These are phyloP conservation scores for Stictonetta naevosa DNA, from an alignment of 2,113 vertebrate species.

Conservation along the genomic window DNA sequence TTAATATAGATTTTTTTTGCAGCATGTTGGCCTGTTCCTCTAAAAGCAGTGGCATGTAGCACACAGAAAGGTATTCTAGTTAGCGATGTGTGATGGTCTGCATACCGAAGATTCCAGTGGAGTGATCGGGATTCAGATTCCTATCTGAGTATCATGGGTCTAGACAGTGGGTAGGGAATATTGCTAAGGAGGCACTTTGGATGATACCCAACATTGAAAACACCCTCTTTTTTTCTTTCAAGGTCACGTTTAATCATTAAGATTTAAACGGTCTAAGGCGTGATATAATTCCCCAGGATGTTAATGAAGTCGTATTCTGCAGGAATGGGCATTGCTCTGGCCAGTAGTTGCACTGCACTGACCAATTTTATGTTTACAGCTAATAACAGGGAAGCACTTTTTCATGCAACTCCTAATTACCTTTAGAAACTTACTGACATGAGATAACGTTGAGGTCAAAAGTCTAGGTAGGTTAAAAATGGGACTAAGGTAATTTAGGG, in stretches of 20 bases:
- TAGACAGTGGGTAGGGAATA: constrained; percentile 27
- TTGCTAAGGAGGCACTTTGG: neutral
- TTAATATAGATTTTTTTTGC: neutral
- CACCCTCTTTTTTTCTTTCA: neutral
- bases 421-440: neutral
- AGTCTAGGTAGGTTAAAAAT: neutral
- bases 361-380: neutral
- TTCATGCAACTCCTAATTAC: neutral
- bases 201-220: neutral
- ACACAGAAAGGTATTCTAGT: neutral
- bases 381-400: neutral
- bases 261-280: neutral
- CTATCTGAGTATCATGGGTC: neutral
- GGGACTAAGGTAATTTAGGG: neutral
- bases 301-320: neutral
- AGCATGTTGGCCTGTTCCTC: neutral
- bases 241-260: neutral
- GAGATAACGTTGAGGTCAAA: neutral
- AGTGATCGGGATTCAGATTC: neutral
- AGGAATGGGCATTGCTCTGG: neutral
- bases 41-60: neutral
- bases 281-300: neutral
- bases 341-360: neutral
- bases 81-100: neutral
- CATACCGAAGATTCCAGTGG: neutral